Conservation (phyloP, 2,888 invertebrate genomes). For the Drosophila putrida region DNA sequence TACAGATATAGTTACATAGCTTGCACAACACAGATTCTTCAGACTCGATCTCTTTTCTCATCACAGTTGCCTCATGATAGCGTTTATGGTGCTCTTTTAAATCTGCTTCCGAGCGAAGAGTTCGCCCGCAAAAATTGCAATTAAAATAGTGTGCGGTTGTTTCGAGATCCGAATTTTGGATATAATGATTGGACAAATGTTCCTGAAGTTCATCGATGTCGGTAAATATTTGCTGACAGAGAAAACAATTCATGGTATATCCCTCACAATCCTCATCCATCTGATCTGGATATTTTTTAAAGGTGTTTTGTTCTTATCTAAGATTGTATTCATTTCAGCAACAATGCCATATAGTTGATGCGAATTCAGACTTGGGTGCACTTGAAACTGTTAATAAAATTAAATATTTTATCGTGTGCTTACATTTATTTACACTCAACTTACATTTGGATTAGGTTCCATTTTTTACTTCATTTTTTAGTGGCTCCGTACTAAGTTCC, state of each 20-base stretch:
- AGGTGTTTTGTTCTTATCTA: neutral
- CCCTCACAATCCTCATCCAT: neutral
- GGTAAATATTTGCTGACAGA: slow-evolving; percentile 28
- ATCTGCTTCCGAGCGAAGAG: slow-evolving; percentile 23
- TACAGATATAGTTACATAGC: slow-evolving; percentile 15
- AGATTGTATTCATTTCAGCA: neutral
- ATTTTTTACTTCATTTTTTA: neutral
- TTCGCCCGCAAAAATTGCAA: slow-evolving; percentile 35
- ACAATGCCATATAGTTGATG: neutral
- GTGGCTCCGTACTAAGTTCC: too few relatives aligned
- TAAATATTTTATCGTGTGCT: neutral
- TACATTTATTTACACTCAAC: neutral
- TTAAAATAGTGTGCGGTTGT: neutral
- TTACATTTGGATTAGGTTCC: slow-evolving; percentile 1
- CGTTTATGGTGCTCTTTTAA: slow-evolving; percentile 11
- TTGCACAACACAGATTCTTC: slow-evolving; percentile 7
- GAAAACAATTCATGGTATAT: slow-evolving; percentile 25
- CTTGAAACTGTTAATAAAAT: neutral
- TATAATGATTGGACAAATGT: slow-evolving; percentile 21
- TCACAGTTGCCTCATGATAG: slow-evolving; percentile 17
- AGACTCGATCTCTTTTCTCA: slow-evolving; percentile 1
- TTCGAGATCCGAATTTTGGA: neutral
- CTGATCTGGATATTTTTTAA: neutral
- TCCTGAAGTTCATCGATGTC: slow-evolving; percentile 34
- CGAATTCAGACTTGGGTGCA: neutral